phyloP scores from a whole-genome alignment of 2,113 vertebrate genomes.

The Rhipidura dahli region DNA sequence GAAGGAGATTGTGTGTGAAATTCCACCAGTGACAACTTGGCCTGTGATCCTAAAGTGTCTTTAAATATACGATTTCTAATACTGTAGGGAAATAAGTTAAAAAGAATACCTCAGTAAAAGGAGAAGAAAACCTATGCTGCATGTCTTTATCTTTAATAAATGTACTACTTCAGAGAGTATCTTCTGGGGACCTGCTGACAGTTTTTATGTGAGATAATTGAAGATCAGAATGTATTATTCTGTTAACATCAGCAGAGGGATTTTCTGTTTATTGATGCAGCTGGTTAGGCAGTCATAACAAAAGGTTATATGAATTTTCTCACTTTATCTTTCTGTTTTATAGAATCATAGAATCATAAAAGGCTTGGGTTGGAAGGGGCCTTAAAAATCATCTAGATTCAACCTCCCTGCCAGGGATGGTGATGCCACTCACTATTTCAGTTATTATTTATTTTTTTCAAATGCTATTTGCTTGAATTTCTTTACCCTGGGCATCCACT shows the following conservation, averaged over 20 bases:
- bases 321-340: not conserved
- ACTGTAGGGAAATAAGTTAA: not conserved
- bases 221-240: not conserved
- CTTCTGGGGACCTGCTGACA: not conserved
- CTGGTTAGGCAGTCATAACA: not conserved
- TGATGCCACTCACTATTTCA: not conserved
- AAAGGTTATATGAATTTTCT: not conserved
- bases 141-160: not conserved
- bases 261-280: slow-evolving; percentile 23
- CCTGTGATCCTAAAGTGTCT: not conserved
- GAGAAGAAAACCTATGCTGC: not conserved
- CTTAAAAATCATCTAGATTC: not conserved
- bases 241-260: not conserved
- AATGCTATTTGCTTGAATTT: not conserved
- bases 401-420: too few relatives aligned
- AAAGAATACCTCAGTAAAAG: not conserved
- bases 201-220: slow-evolving; percentile 5
- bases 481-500: not conserved
- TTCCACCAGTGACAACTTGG: not conserved
- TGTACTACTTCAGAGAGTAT: not conserved
- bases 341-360: not conserved
- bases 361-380: not conserved
- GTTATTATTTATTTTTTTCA: not conserved
- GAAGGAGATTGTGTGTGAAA: not conserved
- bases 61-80: not conserved